Conservation (phyloP, 2,888 invertebrate species). For the Chirona hameri region DNA sequence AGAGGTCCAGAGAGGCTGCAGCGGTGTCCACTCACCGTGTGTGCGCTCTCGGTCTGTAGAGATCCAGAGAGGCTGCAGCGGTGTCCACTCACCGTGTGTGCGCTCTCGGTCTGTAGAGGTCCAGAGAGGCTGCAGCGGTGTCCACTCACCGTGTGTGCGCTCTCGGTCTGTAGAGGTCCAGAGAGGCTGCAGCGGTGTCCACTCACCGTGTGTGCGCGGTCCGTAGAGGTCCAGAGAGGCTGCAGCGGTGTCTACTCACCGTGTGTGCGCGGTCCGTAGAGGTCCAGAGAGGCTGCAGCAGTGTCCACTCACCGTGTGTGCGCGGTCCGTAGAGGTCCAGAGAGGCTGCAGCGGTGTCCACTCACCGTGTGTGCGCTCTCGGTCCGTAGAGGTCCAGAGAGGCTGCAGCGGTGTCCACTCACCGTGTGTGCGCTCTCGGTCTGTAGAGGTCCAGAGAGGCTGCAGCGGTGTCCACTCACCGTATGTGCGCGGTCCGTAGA, state of each 20-base stretch:
- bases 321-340: slow-evolving; percentile 5
- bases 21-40: not conserved
- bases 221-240: not conserved
- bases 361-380: slow-evolving; percentile 7
- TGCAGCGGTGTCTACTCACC: not conserved
- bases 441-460: not conserved
- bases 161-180: not conserved
- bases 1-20: not conserved
- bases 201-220: slow-evolving; percentile 1
- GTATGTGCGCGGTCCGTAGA: slow-evolving; percentile 4
- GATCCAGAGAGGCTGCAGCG: not conserved
- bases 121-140: not conserved
- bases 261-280: slow-evolving; percentile 8
- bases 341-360: not conserved
- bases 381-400: not conserved
- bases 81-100: not conserved
- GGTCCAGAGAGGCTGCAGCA: not conserved
- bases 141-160: not conserved
- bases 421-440: slow-evolving; percentile 4
- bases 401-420: not conserved
- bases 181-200: not conserved
- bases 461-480: not conserved
- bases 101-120: slow-evolving; percentile 6
- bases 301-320: not conserved
- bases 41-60: slow-evolving; percentile 10